A percentile compares a stretch with the other conserved stretches of the same genome.
Conservation (phyloP, 2,888 invertebrate species). For the Lottia scabra region DNA sequence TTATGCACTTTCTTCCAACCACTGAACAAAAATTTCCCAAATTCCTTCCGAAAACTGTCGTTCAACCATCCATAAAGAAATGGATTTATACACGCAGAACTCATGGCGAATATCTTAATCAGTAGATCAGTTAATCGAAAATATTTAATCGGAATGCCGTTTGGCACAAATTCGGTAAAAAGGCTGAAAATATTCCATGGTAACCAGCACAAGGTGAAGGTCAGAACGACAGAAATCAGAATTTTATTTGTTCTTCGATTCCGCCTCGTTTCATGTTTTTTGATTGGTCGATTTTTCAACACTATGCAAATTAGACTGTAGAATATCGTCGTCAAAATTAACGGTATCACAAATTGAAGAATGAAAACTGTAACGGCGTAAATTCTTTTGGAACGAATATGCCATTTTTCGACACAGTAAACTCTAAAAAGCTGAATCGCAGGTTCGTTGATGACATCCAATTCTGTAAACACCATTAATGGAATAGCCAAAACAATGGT, state of each 20-base stretch:
- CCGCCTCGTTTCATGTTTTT: slow-evolving; percentile 47
- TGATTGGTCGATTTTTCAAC: slow-evolving; percentile 52
- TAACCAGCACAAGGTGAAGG: slow-evolving; percentile 66
- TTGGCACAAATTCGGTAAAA: slow-evolving; percentile 53
- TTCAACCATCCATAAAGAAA: slow-evolving; percentile 68
- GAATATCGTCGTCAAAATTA: slow-evolving; percentile 55
- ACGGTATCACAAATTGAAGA: slow-evolving; percentile 62
- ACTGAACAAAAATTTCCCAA: slow-evolving; percentile 45
- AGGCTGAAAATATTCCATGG: slow-evolving; percentile 64
- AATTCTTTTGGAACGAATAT: slow-evolving; percentile 36
- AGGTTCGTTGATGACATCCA: slow-evolving; percentile 45
- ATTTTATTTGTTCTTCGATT: slow-evolving; percentile 61
- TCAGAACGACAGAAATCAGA: slow-evolving; percentile 60
- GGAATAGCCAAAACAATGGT: slow-evolving; percentile 60
- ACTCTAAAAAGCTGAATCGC: slow-evolving; percentile 44
- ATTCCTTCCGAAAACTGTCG: slow-evolving; percentile 65
- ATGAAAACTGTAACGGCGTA: slow-evolving; percentile 58
- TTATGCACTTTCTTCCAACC: slow-evolving; percentile 29
- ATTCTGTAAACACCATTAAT: slow-evolving; percentile 56
- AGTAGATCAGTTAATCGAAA: slow-evolving; percentile 59
- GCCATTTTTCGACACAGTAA: slow-evolving; percentile 63
- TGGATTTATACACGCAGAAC: slow-evolving; percentile 67
- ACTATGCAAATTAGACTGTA: slow-evolving; percentile 60
- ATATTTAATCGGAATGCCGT: slow-evolving; percentile 48
- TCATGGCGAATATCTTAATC: slow-evolving; percentile 65